Evolutionary conservation across 2,113 vertebrate genomes (phyloP).

Genomic region (Cyprinodon tularosa): DNA sequence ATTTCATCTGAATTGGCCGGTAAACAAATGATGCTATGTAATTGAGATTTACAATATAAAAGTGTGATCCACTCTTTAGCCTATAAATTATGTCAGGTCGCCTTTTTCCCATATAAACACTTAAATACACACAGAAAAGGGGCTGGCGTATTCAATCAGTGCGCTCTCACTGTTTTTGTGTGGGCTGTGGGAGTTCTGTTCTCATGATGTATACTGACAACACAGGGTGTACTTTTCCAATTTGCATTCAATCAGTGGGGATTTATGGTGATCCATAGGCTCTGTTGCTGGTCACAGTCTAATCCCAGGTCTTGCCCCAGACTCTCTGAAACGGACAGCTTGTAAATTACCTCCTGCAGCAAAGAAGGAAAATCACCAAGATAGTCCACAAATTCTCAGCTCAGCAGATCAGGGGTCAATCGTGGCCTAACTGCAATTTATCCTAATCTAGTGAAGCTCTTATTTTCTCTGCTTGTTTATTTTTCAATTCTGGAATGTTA

Average conservation of each 20-base stretch:
- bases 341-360: slow-evolving; percentile 74
- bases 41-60: slow-evolving; percentile 80
- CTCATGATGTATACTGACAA: slow-evolving; percentile 72
- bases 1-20: slow-evolving; percentile 56
- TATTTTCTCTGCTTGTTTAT: slow-evolving; percentile 19
- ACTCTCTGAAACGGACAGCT: slow-evolving; percentile 68
- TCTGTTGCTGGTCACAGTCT: slow-evolving; percentile 68
- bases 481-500: not conserved
- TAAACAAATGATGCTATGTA: slow-evolving; percentile 78
- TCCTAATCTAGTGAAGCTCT: slow-evolving; percentile 16
- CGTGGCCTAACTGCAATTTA: slow-evolving; percentile 32
- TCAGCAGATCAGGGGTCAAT: slow-evolving; percentile 71
- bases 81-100: slow-evolving; percentile 62
- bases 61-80: slow-evolving; percentile 57
- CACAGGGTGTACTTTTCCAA: slow-evolving; percentile 69
- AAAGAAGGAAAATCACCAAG: slow-evolving; percentile 52
- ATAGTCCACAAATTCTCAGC: slow-evolving; percentile 63
- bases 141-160: slow-evolving; percentile 18
- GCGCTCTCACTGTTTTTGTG: slow-evolving; percentile 6
- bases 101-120: slow-evolving; percentile 27
- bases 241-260: slow-evolving; percentile 80
- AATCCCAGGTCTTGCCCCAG: slow-evolving; percentile 65
- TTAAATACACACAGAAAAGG: slow-evolving; percentile 44
- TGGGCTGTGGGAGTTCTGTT: slow-evolving; percentile 57
- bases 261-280: slow-evolving; percentile 75